Evolutionary conservation across 2,888 invertebrate genomes (phyloP).

Genomic region (Apotomis capreana): DNA sequence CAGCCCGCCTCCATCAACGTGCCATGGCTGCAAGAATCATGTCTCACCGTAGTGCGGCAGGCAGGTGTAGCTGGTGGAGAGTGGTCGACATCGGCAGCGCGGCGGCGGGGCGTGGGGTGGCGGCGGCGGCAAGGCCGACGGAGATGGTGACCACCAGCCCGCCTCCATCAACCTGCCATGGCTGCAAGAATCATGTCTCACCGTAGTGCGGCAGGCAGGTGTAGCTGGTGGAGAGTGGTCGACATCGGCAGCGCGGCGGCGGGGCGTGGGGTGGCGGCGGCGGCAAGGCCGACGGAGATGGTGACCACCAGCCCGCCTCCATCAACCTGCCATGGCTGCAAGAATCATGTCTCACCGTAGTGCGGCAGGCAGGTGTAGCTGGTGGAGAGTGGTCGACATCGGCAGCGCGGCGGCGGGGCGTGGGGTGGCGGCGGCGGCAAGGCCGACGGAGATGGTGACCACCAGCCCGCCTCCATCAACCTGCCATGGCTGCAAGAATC

Average conservation of each 20-base stretch:
- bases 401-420: conserved; percentile 78
- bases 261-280: conserved; percentile 81
- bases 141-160: conserved; percentile 76
- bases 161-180: conserved; percentile 79
- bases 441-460: conserved; percentile 76
- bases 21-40: conserved; percentile 54
- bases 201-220: conserved; percentile 77
- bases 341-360: conserved; percentile 59
- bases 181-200: conserved; percentile 57
- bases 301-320: conserved; percentile 76
- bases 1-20: too few relatives aligned
- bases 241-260: conserved; percentile 78
- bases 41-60: conserved; percentile 73
- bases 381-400: conserved; percentile 74
- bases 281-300: conserved; percentile 76
- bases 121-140: conserved; percentile 74
- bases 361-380: conserved; percentile 78
- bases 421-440: conserved; percentile 75
- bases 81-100: conserved; percentile 78
- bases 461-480: conserved; percentile 76
- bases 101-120: conserved; percentile 70
- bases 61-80: conserved; percentile 76
- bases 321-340: conserved; percentile 78
- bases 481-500: conserved; percentile 69
- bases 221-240: conserved; percentile 75